Evolutionary conservation across 2,888 invertebrate species (phyloP), one percentile per base, ranked within the genome.

Genomic region (Caenorhabditis drosophilae): DNA sequence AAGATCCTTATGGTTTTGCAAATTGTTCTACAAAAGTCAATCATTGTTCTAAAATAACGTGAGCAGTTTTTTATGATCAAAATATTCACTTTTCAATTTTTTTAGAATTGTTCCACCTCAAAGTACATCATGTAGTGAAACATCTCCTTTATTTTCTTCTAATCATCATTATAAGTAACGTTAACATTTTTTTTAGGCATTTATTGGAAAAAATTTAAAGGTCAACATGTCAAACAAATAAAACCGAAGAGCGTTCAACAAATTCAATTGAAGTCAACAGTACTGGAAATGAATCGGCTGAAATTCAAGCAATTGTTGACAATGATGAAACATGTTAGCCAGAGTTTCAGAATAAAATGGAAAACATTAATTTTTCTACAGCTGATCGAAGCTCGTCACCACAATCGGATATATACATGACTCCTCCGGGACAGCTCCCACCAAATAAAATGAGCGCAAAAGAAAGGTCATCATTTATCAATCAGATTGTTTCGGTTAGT

Each of bases 401-500:
- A 15, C 52, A 61, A 57, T 67, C 67, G 3, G 67, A 67, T 40
- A 49, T 67, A 20, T 67, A 57, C 52, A 55, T 47, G 51, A 62
- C 51, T 2, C 61, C 67, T 9, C 53, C 57, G 31, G 57, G 44
- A 12, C 53, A 67, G 26, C 44, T 56, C 26, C 52, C 50, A 12
- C 22, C 46, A 25, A 70, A 72, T 48, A 75, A 75, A 41, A 64
- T 75, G 67, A 54, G 53, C 9, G 47, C 56, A 12, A 61, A 64
- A 27, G 72, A 72, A 20, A 31, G 72, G 36, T 72, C 75, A 12
- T 60, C 62, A 7, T 75, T 75, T 49, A 72, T 75, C 51, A 69
- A 64, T 46, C 63, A 68, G 49, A 55, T 75, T 12, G 67, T 69
- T 11, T 57, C 63, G 64, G 70, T 70, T 25, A 12, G 42, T 7